Conservation (phyloP, 1,140 invertebrate genomes). For the Metopolophium dirhodum region DNA sequence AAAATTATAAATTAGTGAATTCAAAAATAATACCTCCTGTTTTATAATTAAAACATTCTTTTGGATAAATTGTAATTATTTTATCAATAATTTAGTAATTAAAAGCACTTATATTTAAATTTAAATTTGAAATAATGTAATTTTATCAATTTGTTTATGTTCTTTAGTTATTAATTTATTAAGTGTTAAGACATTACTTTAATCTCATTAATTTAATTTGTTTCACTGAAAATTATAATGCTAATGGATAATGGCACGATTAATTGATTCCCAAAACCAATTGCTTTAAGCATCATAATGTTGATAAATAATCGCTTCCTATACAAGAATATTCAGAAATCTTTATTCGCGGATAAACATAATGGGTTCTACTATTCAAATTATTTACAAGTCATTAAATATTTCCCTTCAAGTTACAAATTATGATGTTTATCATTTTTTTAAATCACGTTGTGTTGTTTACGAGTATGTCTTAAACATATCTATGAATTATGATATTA, state of each 20-base stretch:
- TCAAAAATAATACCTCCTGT: background rate
- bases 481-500: background rate
- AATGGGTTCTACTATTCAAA: background rate
- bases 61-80: background rate
- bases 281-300: background rate
- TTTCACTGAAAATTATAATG: background rate
- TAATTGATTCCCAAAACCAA: slow-evolving; percentile 37
- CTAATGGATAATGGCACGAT: background rate
- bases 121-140: background rate
- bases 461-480: background rate
- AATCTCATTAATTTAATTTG: background rate
- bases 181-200: background rate
- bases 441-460: background rate
- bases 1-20: background rate
- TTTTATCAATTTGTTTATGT: slow-evolving; percentile 2
- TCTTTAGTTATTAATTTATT: background rate
- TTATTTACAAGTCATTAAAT: slow-evolving; percentile 49
- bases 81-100: background rate
- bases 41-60: background rate
- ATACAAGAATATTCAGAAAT: background rate
- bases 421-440: background rate
- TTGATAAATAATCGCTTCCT: slow-evolving; percentile 21
- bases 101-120: background rate
- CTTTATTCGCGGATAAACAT: slow-evolving; percentile 26
- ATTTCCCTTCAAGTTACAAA: background rate